These are phyloP conservation scores for Pristionchus japonicus DNA, from an alignment of 2,888 invertebrate genomes.

Conservation along the genomic window DNA sequence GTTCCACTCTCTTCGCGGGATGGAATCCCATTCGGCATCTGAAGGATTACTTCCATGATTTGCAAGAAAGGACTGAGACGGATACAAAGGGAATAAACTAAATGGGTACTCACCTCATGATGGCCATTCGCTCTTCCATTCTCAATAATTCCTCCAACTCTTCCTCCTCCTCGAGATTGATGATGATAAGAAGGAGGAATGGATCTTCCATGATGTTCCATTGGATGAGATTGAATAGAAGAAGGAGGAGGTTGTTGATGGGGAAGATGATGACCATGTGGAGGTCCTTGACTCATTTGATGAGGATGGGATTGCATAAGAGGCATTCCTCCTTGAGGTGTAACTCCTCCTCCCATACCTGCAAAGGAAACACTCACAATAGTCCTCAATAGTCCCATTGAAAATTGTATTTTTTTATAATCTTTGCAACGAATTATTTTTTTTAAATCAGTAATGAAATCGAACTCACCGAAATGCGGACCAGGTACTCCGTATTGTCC, in stretches of 20 bases:
- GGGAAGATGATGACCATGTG: not conserved
- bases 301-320: not conserved
- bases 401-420: too few relatives aligned
- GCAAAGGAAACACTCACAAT: not conserved
- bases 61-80: not conserved
- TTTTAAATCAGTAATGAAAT: too few relatives aligned
- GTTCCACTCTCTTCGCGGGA: not conserved
- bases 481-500: not conserved
- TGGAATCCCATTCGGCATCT: slow-evolving; percentile 16
- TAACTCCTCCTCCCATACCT: not conserved
- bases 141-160: not conserved
- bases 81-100: too few relatives aligned
- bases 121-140: slow-evolving; percentile 39
- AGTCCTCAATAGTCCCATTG: too few relatives aligned
- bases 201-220: not conserved
- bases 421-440: too few relatives aligned
- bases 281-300: not conserved
- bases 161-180: not conserved
- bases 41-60: not conserved
- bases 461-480: not conserved
- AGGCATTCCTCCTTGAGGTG: not conserved
- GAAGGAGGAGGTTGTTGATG: not conserved
- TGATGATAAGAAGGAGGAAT: not conserved
- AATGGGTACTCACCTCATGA: not conserved
- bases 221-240: too few relatives aligned